Base-by-base conservation (phyloP, 1,140 invertebrate species). In the Platyscapa corneri region DNA sequence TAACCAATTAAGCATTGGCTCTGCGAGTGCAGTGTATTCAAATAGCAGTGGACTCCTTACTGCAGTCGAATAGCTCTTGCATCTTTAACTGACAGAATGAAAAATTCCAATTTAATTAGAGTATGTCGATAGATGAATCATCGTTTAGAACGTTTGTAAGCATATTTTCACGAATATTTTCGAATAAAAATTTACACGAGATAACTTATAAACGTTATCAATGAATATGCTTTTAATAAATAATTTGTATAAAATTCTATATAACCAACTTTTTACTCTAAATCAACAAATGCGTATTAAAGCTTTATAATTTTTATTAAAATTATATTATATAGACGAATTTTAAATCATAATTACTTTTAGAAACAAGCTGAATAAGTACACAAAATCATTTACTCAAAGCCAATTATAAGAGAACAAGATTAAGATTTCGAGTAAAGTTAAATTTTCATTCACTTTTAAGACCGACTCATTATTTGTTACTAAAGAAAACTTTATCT, bases 1-100 rank as follows among this genome's bases (percentile, higher is more conserved):
- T 42, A 74, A 74, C 70, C 70, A 74, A 74, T 74, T 74, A 74
- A 74, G 70, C 70, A 74, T 74, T 74, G 23, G 20, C 70, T 74
- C 23, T n/a, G 37, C 37, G 23, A 27, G 37, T 27, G 23, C 20
- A 74, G 37, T 23, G 6, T 42, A 74, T 74, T 74, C 37, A 74
- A 74, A 74, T 74, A 42, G 0, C 42, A 42, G 8, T 42, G 70
- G 70, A 32, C 70, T 42, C 37, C 70, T n/a, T 32, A 18, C 23
- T 42, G 3, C 7, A 0, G 12, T 42, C 20, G 3, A 74, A 32
- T 27, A n/a, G 37, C 34, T 74, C 70, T 42, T 42, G 39, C 37
- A 74, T 42, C 70, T 74, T 27, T n/a, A 74, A 27, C 70, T 39
- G 1, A 0, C 27, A n/a, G 16, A 74, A 6, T 23, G 14, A 74